Evolutionary conservation across 2,797 vertebrate genomes (phyloP).

Genomic region (Enteromius unitaeniatus): DNA sequence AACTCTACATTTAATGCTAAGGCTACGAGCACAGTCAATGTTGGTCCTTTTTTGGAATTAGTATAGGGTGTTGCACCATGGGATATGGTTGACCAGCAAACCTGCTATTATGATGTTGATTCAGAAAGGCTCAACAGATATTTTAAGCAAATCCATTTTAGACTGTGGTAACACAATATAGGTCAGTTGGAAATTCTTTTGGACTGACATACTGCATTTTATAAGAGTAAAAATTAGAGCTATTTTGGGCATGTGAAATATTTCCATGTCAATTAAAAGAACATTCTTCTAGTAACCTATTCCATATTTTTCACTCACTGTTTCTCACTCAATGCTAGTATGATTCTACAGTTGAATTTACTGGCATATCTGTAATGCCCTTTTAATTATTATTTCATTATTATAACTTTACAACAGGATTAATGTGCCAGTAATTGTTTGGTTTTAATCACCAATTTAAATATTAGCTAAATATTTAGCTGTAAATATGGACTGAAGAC

Average conservation of each 20-base stretch:
- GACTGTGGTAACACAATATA: conserved; percentile 71
- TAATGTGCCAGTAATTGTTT: background rate
- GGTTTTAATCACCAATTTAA: background rate
- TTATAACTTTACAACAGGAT: background rate
- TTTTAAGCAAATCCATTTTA: conserved; percentile 62
- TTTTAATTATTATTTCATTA: background rate
- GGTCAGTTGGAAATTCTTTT: conserved; percentile 77
- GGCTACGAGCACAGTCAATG: background rate
- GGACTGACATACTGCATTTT: conserved; percentile 70
- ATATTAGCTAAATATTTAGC: background rate
- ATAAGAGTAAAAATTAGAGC: conserved; percentile 68
- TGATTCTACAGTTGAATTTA: conserved; percentile 18
- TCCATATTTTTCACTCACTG: conserved; percentile 15
- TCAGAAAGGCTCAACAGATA: conserved; percentile 65
- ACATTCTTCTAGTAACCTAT: conserved; percentile 17
- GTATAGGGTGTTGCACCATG: conserved; percentile 65
- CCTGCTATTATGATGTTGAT: conserved; percentile 75
- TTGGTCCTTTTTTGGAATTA: conserved; percentile 57
- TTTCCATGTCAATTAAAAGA: conserved; percentile 44
- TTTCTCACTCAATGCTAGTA: background rate
- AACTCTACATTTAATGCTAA: background rate
- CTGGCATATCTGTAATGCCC: background rate
- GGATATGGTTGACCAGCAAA: conserved; percentile 61
- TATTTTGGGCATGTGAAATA: conserved; percentile 58
- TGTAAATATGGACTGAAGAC: background rate